These are phyloP conservation scores for Nannospalax galili DNA, from an alignment of 2,113 vertebrate genomes.

Conservation along the genomic window DNA sequence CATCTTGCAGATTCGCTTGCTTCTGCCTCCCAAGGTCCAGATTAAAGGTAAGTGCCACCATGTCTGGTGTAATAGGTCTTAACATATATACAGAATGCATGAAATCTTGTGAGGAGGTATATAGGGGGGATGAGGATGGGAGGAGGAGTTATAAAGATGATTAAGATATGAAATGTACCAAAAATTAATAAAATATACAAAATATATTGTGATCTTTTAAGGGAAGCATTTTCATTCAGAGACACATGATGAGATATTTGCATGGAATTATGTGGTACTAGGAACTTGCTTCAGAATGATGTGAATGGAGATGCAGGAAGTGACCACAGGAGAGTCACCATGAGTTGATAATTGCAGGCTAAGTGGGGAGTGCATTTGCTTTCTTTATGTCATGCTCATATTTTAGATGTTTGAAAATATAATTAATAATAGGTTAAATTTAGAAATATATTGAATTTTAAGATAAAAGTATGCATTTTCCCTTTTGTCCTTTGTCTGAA, in stretches of 20 bases:
- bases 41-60: too few relatives aligned
- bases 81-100: too few relatives aligned
- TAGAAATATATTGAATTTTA: not conserved
- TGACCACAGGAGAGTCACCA: not conserved
- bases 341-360: not conserved
- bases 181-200: too few relatives aligned
- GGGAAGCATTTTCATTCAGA: not conserved
- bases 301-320: not conserved
- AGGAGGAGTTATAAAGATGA: too few relatives aligned
- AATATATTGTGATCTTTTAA: not conserved
- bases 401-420: not conserved
- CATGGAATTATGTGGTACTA: not conserved
- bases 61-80: too few relatives aligned
- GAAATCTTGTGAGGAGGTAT: too few relatives aligned
- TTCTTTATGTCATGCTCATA: not conserved
- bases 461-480: not conserved
- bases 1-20: too few relatives aligned
- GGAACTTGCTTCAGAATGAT: not conserved
- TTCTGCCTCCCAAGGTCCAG: too few relatives aligned
- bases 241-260: not conserved
- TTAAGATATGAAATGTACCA: too few relatives aligned
- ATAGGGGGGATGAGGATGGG: too few relatives aligned
- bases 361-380: not conserved
- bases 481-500: slow-evolving; percentile 12
- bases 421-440: not conserved